phyloP scores from a whole-genome alignment of 2,888 invertebrate genomes.

The Acleris emargana region DNA sequence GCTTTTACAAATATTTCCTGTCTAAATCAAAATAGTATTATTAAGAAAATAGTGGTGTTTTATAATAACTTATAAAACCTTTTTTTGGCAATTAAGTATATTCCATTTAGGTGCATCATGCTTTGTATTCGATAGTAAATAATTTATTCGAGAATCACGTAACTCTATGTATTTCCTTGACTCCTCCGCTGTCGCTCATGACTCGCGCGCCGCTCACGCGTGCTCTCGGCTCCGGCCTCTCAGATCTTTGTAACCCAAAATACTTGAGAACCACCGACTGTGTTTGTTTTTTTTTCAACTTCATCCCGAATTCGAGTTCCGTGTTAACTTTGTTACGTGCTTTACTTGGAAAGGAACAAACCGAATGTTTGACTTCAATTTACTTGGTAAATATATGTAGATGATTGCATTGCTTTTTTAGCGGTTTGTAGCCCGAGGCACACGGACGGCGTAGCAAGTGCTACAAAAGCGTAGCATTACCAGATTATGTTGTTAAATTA shows the following conservation, averaged over 20 bases:
- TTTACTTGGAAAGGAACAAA: constrained; percentile 43
- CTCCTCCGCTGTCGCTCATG: constrained; percentile 40
- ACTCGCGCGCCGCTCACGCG: constrained; percentile 46
- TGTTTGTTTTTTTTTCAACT: constrained; percentile 62
- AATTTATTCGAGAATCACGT: background rate
- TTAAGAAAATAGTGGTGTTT: no score
- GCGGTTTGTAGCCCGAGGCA: constrained; percentile 14
- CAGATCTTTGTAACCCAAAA: constrained; percentile 69
- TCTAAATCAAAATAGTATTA: no score
- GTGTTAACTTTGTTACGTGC: constrained; percentile 53
- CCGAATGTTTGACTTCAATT: constrained; percentile 35
- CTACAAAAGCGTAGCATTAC: background rate
- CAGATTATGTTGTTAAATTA: background rate
- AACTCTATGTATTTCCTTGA: background rate
- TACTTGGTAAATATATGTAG: constrained; percentile 23
- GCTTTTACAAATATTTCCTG: no score
- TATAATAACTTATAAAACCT: no score
- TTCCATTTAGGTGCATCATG: no score
- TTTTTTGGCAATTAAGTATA: no score
- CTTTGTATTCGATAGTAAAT: no score
- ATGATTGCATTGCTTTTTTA: constrained; percentile 15
- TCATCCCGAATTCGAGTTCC: constrained; percentile 55
- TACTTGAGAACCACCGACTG: constrained; percentile 59
- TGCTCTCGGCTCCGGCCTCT: constrained; percentile 60
- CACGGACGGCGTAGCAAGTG: background rate